Evolutionary conservation across 2,888 invertebrate species (phyloP).

Genomic region (Dicranocentrus wangi): DNA sequence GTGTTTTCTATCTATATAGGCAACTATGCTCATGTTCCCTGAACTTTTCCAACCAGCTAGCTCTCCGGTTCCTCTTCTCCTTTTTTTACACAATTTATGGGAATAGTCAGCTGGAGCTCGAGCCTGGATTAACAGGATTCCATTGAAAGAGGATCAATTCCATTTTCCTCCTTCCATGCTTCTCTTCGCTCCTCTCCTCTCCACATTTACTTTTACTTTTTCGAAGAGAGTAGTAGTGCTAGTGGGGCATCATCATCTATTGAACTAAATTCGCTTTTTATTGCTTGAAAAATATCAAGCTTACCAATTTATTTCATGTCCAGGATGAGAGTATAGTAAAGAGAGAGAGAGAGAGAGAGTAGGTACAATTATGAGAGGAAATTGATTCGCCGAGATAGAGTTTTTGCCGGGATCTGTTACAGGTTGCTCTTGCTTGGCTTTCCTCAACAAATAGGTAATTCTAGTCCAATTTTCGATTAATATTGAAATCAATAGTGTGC

Average conservation of each 20-base stretch:
- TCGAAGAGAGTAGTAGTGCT: background rate
- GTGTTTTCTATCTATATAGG: no score
- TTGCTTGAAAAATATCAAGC: slow-evolving; percentile 10
- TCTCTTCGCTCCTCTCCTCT: slow-evolving; percentile 3
- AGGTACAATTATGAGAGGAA: no score
- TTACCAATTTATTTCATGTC: slow-evolving; percentile 1
- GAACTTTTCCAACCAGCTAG: no score
- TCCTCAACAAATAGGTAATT: no score
- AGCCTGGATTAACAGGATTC: slow-evolving; percentile 66
- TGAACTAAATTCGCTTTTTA: slow-evolving; percentile 21
- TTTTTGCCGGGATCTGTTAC: no score
- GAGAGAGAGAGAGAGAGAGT: no score
- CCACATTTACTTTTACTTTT: slow-evolving; percentile 5
- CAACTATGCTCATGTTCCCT: no score
- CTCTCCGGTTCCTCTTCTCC: slow-evolving; percentile 9
- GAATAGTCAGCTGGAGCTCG: slow-evolving; percentile 69
- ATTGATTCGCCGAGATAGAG: no score
- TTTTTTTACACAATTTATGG: slow-evolving; percentile 53
- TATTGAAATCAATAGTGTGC: no score
- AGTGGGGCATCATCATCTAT: slow-evolving; percentile 9
- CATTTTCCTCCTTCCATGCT: slow-evolving; percentile 25
- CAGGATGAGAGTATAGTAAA: no score
- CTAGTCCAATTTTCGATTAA: no score
- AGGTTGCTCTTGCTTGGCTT: no score
- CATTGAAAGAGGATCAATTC: slow-evolving; percentile 65